Evolutionary conservation across 2,113 vertebrate genomes (phyloP).

Genomic region (Felis chaus): DNA sequence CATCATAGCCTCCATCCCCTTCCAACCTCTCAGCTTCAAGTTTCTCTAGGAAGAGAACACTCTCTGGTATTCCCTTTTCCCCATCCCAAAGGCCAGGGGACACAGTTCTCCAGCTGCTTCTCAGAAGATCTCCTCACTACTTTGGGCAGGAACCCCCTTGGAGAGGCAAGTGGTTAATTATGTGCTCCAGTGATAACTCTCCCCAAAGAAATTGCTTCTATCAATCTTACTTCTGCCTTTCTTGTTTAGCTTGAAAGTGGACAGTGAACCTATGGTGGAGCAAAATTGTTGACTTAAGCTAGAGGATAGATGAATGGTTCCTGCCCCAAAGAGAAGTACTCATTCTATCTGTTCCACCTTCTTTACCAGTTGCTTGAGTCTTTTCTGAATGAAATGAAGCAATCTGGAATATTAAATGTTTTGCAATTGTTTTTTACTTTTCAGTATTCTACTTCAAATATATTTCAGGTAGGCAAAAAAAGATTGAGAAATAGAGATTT

Average conservation of each 20-base stretch:
- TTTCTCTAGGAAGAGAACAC: not conserved
- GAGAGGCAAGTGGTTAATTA: not conserved
- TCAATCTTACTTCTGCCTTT: not conserved
- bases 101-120: not conserved
- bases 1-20: not conserved
- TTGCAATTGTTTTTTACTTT: not conserved
- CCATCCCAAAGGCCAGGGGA: no score
- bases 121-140: not conserved
- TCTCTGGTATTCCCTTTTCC: not conserved
- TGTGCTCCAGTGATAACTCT: not conserved
- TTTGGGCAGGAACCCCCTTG: not conserved
- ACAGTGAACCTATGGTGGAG: not conserved
- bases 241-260: not conserved
- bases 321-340: not conserved
- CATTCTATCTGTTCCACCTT: not conserved
- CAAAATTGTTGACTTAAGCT: not conserved
- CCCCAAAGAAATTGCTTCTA: not conserved
- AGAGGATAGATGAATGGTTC: not conserved
- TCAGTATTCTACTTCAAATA: constrained; percentile 26
- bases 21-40: not conserved
- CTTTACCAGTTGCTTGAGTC: not conserved
- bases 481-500: not conserved
- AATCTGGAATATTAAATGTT: not conserved
- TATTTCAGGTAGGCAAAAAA: not conserved
- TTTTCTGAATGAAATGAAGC: constrained; percentile 1